Conservation (phyloP, 1,140 invertebrate species). For the Drosophila funebris region DNA sequence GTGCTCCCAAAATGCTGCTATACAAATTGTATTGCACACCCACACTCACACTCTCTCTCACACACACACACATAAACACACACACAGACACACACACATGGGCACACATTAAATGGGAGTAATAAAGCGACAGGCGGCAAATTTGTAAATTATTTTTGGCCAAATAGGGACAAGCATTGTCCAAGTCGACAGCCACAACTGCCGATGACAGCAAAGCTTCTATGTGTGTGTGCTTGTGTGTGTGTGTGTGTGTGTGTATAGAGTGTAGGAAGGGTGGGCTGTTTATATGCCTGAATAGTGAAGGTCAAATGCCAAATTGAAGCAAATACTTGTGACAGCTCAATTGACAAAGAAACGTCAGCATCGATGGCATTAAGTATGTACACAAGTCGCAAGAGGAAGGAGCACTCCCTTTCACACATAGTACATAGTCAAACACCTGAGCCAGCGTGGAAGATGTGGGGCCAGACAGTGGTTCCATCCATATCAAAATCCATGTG, state of each 20-base stretch:
- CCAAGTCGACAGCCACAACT: constrained; percentile 31
- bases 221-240: too few species aligned
- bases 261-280: background rate
- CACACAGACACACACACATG: background rate
- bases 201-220: constrained; percentile 38
- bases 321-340: constrained; percentile 28
- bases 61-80: constrained; percentile 4
- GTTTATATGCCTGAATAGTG: constrained; percentile 28
- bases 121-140: constrained; percentile 32
- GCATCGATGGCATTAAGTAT: constrained; percentile 30
- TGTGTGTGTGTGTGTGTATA: constrained; percentile 1
- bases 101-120: constrained; percentile 16
- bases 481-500: constrained; percentile 27
- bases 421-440: too few species aligned
- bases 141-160: constrained; percentile 51
- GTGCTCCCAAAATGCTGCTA: constrained; percentile 18
- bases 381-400: background rate
- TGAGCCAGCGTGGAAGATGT: background rate
- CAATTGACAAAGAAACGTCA: constrained; percentile 37
- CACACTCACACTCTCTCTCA: background rate
- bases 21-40: constrained; percentile 14
- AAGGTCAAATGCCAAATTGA: constrained; percentile 56
- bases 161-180: constrained; percentile 32
- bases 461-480: background rate
- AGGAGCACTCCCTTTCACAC: background rate